phyloP scores from a whole-genome alignment of 2,113 vertebrate genomes.

The Colius striatus region DNA sequence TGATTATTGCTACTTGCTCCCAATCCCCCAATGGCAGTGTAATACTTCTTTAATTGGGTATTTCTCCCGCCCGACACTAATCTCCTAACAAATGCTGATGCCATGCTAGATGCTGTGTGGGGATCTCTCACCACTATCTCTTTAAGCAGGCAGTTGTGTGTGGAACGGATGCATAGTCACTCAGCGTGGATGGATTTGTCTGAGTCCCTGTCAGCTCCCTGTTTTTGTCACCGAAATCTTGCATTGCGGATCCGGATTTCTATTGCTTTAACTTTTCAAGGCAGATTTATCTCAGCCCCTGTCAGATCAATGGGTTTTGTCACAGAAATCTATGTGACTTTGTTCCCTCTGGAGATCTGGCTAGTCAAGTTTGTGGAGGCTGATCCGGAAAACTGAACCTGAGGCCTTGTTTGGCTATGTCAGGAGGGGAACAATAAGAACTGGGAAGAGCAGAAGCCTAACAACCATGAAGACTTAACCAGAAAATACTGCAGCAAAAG shows the following conservation, averaged over 20 bases:
- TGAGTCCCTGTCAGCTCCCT: slow-evolving; percentile 59
- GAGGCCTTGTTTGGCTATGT: neutral
- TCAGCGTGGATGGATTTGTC: slow-evolving; percentile 66
- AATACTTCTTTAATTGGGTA: slow-evolving; percentile 66
- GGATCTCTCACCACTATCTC: slow-evolving; percentile 66
- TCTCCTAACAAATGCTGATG: slow-evolving; percentile 63
- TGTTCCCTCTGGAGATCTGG: slow-evolving; percentile 51
- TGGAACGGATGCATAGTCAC: slow-evolving; percentile 50
- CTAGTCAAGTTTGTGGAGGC: slow-evolving; percentile 34
- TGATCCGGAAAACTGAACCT: slow-evolving; percentile 19
- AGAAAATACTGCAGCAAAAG: neutral
- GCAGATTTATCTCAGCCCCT: slow-evolving; percentile 61
- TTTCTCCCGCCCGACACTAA: slow-evolving; percentile 62
- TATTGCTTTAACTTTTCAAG: slow-evolving; percentile 53
- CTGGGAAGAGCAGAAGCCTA: neutral
- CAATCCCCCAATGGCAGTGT: slow-evolving; percentile 45
- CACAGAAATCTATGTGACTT: slow-evolving; percentile 63
- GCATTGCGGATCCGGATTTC: slow-evolving; percentile 36
- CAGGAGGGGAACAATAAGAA: neutral
- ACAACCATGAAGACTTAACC: neutral
- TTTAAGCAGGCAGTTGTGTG: slow-evolving; percentile 55
- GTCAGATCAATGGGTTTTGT: slow-evolving; percentile 64
- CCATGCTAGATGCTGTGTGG: slow-evolving; percentile 52
- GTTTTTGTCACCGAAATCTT: slow-evolving; percentile 60
- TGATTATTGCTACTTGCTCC: slow-evolving; percentile 42